Percentiles rank a stretch among this genome's conserved stretches.
Conservation (phyloP, 2,888 invertebrate species). For the Achlya flavicornis region DNA sequence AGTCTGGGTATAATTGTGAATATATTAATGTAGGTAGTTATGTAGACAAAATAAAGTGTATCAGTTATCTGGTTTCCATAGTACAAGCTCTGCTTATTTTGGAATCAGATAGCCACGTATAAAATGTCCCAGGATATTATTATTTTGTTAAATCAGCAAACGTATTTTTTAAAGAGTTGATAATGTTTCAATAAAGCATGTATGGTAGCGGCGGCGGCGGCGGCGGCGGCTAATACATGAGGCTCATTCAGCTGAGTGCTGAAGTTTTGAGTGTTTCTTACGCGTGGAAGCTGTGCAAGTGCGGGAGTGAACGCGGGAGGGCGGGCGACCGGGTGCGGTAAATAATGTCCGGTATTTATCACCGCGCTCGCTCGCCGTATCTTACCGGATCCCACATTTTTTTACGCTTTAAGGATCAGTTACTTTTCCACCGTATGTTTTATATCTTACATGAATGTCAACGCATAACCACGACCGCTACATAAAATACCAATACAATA, state of each 20-base stretch:
- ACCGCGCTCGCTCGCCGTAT: not conserved
- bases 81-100: no score
- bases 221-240: not conserved
- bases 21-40: no score
- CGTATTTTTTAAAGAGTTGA: no score
- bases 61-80: no score
- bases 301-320: not conserved
- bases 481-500: no score
- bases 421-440: slow-evolving; percentile 3
- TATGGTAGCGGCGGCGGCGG: not conserved
- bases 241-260: not conserved
- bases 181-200: no score
- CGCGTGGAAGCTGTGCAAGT: not conserved
- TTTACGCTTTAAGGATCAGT: slow-evolving; percentile 5
- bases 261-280: not conserved
- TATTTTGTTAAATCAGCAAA: no score
- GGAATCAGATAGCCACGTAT: no score
- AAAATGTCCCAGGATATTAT: no score
- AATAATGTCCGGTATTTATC: slow-evolving; percentile 3
- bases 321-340: not conserved
- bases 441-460: not conserved
- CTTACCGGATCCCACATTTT: slow-evolving; percentile 4
- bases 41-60: no score
- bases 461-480: not conserved
- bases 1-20: no score